phyloP scores from a whole-genome alignment of 2,888 invertebrate genomes.

The Branchinecta sandiegonensis region DNA sequence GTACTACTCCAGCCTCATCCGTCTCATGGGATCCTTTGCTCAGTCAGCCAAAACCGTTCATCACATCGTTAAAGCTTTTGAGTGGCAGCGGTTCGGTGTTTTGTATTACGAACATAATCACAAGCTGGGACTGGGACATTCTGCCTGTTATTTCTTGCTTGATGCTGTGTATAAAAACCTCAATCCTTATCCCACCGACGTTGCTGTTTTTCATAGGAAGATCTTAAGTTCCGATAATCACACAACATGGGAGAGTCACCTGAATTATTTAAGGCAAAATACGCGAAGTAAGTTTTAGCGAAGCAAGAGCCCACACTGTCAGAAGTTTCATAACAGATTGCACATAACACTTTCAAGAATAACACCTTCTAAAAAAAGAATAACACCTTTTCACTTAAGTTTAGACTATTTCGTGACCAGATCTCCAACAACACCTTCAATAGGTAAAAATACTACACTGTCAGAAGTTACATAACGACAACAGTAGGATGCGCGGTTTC shows the following conservation, averaged over 20 bases:
- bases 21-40: slow-evolving; percentile 58
- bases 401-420: no score
- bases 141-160: slow-evolving; percentile 60
- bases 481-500: no score
- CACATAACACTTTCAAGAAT: no score
- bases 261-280: slow-evolving; percentile 45
- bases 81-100: slow-evolving; percentile 5
- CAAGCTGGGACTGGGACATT: slow-evolving; percentile 44
- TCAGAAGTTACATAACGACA: no score
- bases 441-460: no score
- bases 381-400: no score
- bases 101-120: not conserved
- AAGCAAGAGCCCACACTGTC: no score
- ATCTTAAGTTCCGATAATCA: not conserved
- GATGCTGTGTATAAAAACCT: slow-evolving; percentile 48
- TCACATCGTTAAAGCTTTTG: slow-evolving; percentile 4
- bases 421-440: no score
- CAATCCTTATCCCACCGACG: slow-evolving; percentile 30
- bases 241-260: slow-evolving; percentile 26
- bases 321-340: no score
- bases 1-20: slow-evolving; percentile 60
- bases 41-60: slow-evolving; percentile 2
- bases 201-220: slow-evolving; percentile 9
- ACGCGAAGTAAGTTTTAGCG: slow-evolving; percentile 46
- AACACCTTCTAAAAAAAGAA: no score